A percentile compares a stretch with the other conserved stretches of the same genome.
phyloP scores from a whole-genome alignment of 2,888 invertebrate genomes.

The Pristionchus arcanus region DNA sequence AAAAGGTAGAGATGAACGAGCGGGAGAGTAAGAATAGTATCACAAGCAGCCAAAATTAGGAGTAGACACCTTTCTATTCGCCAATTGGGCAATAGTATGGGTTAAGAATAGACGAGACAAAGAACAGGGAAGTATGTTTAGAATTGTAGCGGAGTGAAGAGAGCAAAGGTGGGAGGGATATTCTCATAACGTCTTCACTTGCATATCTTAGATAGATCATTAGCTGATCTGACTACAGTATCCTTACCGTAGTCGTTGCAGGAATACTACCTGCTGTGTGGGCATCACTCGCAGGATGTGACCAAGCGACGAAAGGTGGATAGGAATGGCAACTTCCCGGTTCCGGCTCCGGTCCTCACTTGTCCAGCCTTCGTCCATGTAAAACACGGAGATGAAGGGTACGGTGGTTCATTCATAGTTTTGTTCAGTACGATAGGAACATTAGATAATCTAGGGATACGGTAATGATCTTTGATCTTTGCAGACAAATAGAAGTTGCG shows the following conservation, averaged over 20 bases:
- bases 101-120: no score
- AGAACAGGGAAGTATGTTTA: no score
- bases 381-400: constrained; percentile 18
- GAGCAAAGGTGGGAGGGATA: no score
- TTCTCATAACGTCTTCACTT: no score
- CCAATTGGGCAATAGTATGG: neutral
- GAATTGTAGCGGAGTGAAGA: neutral
- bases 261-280: constrained; percentile 54
- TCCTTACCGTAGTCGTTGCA: neutral
- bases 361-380: constrained; percentile 54
- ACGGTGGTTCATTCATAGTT: neutral
- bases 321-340: constrained; percentile 28
- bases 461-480: neutral
- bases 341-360: neutral
- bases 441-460: neutral
- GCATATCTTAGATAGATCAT: no score
- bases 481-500: neutral
- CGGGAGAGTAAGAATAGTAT: neutral
- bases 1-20: neutral
- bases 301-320: constrained; percentile 39
- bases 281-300: neutral
- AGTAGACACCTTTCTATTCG: neutral
- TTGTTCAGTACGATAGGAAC: neutral
- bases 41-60: neutral
- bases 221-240: neutral